phyloP scores from a whole-genome alignment of 2,888 invertebrate species.

The Diloba caeruleocephala region DNA sequence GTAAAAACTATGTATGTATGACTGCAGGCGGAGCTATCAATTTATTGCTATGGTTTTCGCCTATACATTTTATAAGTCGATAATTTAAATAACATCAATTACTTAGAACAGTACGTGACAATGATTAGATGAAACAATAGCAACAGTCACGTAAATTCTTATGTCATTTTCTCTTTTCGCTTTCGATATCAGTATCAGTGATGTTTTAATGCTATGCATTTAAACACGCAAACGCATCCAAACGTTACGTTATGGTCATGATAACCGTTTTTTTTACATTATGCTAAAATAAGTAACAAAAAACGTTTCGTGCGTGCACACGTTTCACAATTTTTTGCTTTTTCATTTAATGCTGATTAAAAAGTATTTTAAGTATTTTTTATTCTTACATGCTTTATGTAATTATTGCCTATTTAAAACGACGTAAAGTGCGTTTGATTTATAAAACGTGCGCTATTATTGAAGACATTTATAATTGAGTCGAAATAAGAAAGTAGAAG shows the following conservation, averaged over 20 bases:
- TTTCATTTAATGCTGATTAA: conserved; percentile 37
- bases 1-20: neutral
- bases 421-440: too few relatives aligned
- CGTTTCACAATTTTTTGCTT: conserved; percentile 41
- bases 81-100: neutral
- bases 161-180: conserved; percentile 64
- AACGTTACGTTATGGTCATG: conserved; percentile 36
- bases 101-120: neutral
- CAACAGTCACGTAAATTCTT: conserved; percentile 12
- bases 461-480: too few relatives aligned
- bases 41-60: too few relatives aligned
- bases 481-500: too few relatives aligned
- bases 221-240: conserved; percentile 66
- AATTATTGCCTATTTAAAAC: conserved; percentile 25
- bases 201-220: conserved; percentile 40
- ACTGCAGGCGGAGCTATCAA: neutral
- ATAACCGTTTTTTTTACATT: conserved; percentile 2
- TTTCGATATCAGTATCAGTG: conserved; percentile 68
- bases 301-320: conserved; percentile 16
- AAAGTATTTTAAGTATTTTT: conserved; percentile 17
- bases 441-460: neutral
- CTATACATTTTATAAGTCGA: neutral
- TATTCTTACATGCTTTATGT: conserved; percentile 26
- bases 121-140: conserved; percentile 12
- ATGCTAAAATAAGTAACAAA: conserved; percentile 14